Evolutionary conservation across 2,113 vertebrate species (phyloP), one percentile per base, ranked within the genome.

Genomic region (Corythornis madagascariensis): DNA sequence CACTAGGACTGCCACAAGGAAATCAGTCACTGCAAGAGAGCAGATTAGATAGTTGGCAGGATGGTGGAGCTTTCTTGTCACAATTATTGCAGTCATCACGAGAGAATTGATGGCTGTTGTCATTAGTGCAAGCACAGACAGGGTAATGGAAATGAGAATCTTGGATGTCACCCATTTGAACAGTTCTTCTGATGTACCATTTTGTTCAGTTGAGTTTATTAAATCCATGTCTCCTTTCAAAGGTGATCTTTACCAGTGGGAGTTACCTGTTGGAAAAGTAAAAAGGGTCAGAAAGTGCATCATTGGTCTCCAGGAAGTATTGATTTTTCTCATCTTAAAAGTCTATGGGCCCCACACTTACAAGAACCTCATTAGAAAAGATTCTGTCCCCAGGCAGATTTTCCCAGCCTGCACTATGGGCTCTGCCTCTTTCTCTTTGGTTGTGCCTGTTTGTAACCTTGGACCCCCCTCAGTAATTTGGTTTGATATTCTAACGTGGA

Each of bases 11-110:
- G 99, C 99, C 83, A 99, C 99, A 72, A 99, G 98, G 84, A 99
- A 99, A 96, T 99, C 99, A 2, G 99, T 99, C 89, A 98, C 98
- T 16, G 99, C 99, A 72, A 99, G 96, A 16, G 99, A 99, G 95
- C 99, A 99, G 96, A 99, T 99, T 86, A 99, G 97, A 87, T 99
- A 99, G 97, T 99, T 99, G 96, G 99, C 99, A 1, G 99, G 99
- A 90, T 99, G 98, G 95, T 99, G 99, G 86, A 99, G 97, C 95
- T 99, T 99, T 90, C 98, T 98, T 19, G 99, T 99, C 91, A 99
- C 99, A 15, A 99, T 98, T 94, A 99, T 99, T 59, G 99, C 99
- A 65, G 98, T 98, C 95, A 99, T 99, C 94, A 99, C 99, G 4
- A 99, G 98, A 84, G 99, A 99, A 96, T 99, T 99, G 97, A 99